Base-by-base conservation (phyloP, 2,888 invertebrate genomes). In the Eristalis intricaria region DNA sequence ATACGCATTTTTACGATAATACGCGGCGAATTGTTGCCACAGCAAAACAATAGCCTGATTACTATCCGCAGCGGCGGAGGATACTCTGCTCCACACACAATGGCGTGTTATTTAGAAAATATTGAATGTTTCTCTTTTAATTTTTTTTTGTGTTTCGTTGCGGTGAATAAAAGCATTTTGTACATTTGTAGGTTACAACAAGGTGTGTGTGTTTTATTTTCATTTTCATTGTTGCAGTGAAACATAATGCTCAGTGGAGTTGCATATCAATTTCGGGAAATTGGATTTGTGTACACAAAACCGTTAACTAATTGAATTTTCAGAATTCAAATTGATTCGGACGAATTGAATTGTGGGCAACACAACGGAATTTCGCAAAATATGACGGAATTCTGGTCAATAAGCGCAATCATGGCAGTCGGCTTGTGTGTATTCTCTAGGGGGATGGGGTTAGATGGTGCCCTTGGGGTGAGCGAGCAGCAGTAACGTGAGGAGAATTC, bases 251-350 rank as follows among this genome's bases (percentile, higher is more conserved):
- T 50, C 50, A 19, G 19, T 19, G 50, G 50, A 50, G 50, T 60
- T 29, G 60, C 60, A 60, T 60, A 60, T 60, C 60, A 60, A 26
- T 60, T 60, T 60, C 60, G 26, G 60, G 60, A 26, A 60, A 60
- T 60, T 60, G 26, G 26, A 26, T 60, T 60, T 60, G 23, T 29
- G 26, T 26, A 60, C 26, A 60, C 60, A 60, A 60, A 60, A 60
- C 23, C 60, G 60, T 29, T 60, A 60, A 60, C 26, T 60, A 60
- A 60, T 60, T 60, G 26, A 60, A 60, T 60, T 26, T 60, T 60
- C 26, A 60, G 26, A 60, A 60, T 26, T 23, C 60, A 29, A 50
- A 60, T 60, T 23, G 26, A 23, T 60, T 60, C 26, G 23, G 10
- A 15, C 26, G 60, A 60, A 23, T 23, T 23, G 26, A 60, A 23